These are phyloP conservation scores for Ophion ventricosus DNA, from an alignment of 2,888 invertebrate genomes.

Conservation along the genomic window DNA sequence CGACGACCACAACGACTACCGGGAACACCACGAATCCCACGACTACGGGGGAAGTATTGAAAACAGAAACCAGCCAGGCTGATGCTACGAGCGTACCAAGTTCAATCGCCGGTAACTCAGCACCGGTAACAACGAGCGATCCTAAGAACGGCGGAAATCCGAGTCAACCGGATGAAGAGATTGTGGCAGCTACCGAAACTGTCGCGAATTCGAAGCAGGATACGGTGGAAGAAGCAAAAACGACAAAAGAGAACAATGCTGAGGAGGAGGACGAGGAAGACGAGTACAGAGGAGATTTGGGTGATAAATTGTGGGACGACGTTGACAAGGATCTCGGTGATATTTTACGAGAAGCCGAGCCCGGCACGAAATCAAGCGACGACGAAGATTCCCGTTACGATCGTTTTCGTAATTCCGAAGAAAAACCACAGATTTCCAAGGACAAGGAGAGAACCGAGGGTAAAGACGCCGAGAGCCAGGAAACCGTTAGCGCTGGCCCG, in stretches of 20 bases:
- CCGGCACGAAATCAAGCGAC: constrained; percentile 86
- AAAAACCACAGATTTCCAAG: constrained; percentile 80
- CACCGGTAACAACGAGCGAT: constrained; percentile 48
- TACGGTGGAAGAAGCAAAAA: constrained; percentile 71
- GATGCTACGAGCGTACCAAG: constrained; percentile 45
- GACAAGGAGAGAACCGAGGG: constrained; percentile 79
- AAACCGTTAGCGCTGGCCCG: constrained; percentile 81
- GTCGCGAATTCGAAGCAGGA: constrained; percentile 79
- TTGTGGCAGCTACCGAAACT: constrained; percentile 45
- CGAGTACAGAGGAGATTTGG: constrained; percentile 81
- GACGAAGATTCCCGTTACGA: constrained; percentile 88
- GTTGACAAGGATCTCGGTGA: constrained; percentile 93
- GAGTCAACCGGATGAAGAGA: constrained; percentile 78
- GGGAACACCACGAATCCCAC: constrained; percentile 69
- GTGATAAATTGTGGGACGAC: constrained; percentile 92
- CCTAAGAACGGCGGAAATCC: constrained; percentile 74
- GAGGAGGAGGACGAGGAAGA: constrained; percentile 84
- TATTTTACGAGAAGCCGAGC: constrained; percentile 87
- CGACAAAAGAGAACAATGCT: constrained; percentile 70
- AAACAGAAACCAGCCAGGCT: constrained; percentile 60
- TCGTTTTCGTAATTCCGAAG: constrained; percentile 88
- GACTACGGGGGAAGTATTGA: constrained; percentile 67
- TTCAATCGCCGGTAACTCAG: constrained; percentile 37
- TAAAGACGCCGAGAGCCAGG: constrained; percentile 80
- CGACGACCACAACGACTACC: constrained; percentile 72